Percentiles rank a stretch among this genome's conserved stretches.
Conservation (phyloP, 2,113 vertebrate genomes). For the Varanus salvator region DNA sequence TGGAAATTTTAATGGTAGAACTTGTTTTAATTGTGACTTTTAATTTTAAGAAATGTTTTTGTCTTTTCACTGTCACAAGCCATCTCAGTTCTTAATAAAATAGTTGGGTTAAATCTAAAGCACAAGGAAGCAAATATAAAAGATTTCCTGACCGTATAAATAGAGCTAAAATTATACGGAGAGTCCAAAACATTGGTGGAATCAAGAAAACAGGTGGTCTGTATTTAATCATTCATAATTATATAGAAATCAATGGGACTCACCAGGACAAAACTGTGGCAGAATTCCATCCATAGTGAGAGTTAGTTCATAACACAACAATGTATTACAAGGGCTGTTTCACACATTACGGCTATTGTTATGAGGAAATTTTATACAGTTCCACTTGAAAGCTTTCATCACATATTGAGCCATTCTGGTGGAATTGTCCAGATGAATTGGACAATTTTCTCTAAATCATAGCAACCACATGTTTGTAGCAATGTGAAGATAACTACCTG, state of each 20-base stretch:
- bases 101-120: neutral
- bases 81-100: neutral
- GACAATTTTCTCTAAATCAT: neutral
- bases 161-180: neutral
- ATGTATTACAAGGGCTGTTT: neutral
- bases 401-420: neutral
- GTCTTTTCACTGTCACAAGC: neutral
- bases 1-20: neutral
- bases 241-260: neutral
- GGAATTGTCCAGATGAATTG: neutral
- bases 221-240: neutral
- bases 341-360: neutral
- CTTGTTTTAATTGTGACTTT: neutral
- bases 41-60: neutral
- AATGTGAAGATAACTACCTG: neutral
- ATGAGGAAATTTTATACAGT: neutral
- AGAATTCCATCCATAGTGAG: neutral
- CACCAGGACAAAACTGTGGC: neutral
- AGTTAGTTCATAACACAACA: neutral
- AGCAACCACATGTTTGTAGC: neutral
- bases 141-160: neutral
- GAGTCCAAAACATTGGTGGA: neutral
- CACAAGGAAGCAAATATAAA: neutral
- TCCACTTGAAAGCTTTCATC: neutral
- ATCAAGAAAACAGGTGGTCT: neutral